phyloP scores from a whole-genome alignment of 2,113 vertebrate species.

The Limanda limanda region DNA sequence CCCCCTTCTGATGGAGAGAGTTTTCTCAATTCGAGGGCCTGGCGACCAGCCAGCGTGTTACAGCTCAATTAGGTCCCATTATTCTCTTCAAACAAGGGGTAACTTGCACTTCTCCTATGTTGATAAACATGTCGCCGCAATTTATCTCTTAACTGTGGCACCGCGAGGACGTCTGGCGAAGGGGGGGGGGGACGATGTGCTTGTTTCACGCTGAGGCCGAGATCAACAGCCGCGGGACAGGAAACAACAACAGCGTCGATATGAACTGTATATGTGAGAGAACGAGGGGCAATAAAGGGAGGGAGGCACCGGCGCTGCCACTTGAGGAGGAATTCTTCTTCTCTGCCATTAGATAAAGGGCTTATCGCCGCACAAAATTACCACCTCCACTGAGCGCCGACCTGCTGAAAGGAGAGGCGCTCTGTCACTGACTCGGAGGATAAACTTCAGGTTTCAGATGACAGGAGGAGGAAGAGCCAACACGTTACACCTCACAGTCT shows the following conservation, averaged over 20 bases:
- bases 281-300: not conserved
- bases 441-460: constrained; percentile 82
- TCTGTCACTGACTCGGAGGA: constrained; percentile 81
- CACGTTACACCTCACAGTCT: constrained; percentile 53
- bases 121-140: constrained; percentile 75
- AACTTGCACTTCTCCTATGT: constrained; percentile 72
- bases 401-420: constrained; percentile 77
- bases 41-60: constrained; percentile 71
- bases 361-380: constrained; percentile 86
- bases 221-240: constrained; percentile 55
- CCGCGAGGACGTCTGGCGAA: constrained; percentile 41
- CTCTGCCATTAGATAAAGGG: constrained; percentile 85
- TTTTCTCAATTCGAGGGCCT: constrained; percentile 70
- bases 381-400: constrained; percentile 79
- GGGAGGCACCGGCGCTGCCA: constrained; percentile 34
- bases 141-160: constrained; percentile 60
- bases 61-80: constrained; percentile 78
- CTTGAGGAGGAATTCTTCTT: constrained; percentile 79
- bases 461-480: constrained; percentile 75
- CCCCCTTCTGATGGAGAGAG: constrained; percentile 66
- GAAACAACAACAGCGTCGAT: constrained; percentile 26
- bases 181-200: constrained; percentile 21
- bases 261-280: constrained; percentile 14
- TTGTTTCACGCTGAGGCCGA: constrained; percentile 39
- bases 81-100: constrained; percentile 75